A percentile compares a stretch with the other conserved stretches of the same genome.
Conservation (phyloP, 2,113 vertebrate species). For the Oncorhynchus clarkii region DNA sequence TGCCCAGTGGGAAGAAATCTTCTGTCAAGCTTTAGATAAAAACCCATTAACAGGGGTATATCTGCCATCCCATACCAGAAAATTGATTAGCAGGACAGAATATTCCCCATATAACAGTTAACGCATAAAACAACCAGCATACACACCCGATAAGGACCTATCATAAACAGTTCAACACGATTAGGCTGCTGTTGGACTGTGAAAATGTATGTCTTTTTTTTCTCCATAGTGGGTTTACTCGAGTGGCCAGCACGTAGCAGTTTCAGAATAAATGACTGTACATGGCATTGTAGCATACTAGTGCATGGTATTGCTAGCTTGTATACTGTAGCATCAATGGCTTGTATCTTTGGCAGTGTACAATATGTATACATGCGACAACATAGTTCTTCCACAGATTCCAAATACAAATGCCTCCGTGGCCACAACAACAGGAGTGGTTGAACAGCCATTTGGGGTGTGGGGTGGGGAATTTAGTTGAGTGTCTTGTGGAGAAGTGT, state of each 20-base stretch:
- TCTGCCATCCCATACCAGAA: neutral
- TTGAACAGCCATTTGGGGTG: no score
- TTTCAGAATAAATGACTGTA: no score
- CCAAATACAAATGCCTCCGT: no score
- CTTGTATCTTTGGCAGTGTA: no score
- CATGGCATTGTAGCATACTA: no score
- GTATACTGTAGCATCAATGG: no score
- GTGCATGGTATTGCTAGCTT: no score
- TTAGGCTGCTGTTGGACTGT: neutral
- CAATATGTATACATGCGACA: no score
- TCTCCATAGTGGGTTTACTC: neutral
- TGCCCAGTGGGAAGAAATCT: neutral
- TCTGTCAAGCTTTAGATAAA: conserved; percentile 8
- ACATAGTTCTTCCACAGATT: no score
- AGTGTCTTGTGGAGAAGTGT: neutral
- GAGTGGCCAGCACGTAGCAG: neutral
- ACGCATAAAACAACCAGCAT: neutral
- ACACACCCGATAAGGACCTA: conserved; percentile 10
- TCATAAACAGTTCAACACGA: conserved; percentile 1
- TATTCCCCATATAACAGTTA: neutral
- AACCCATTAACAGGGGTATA: neutral
- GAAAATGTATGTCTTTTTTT: neutral
- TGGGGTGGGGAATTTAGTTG: no score
- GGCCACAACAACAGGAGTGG: no score
- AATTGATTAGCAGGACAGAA: conserved; percentile 13